Evolutionary conservation across 53 echinoderm and acorn worm species (phyloP), one percentile per base, ranked within the genome.

Genomic region (Holothuria leucospilota): DNA sequence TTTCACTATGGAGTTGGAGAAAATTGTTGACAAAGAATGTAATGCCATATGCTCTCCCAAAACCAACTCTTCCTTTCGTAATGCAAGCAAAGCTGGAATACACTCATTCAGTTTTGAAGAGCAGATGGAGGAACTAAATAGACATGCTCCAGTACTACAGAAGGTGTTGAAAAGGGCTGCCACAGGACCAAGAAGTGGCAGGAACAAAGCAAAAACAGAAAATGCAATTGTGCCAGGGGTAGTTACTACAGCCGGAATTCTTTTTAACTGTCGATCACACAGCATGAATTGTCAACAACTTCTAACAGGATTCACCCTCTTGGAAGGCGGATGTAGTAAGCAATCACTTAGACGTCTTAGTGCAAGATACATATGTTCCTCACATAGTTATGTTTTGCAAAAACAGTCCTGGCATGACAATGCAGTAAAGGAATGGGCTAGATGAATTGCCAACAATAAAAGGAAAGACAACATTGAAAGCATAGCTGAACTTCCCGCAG

Each of bases 351-450:
- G 20, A 0, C 20, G 69, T 8, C 53, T 90, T 1, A 21, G 80
- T 40, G 68, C 85, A 9, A 42, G 60, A 59, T 60, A 75, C 34
- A 25, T 90, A 26, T 28, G 41, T 24, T 63, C 62, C 4, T 67
- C 85, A 2, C 85, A 90, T 62, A 51, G 68, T 26, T n/a, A 78
- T 12, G 69, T 84, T 13, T 28, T 90, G 4, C 25, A 90, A 16
- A 60, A 67, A 64, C 90, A 90, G 52, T 59, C 24, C 56, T 90
- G 58, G 69, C 85, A 60, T 80, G 90, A 90, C 38, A 60, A 24
- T 18, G 62, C 78, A 26, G 85, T 85, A n/a, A 90, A 90, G 26
- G 85, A 90, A 28, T 90, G 90, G 90, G 90, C 80, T 6, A 42
- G n/a, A 20, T 24, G 40, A 30, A 51, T 85, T 38, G 49, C 53